Base-by-base conservation (phyloP, 2,888 invertebrate species). In the Microdon myrmicae region DNA sequence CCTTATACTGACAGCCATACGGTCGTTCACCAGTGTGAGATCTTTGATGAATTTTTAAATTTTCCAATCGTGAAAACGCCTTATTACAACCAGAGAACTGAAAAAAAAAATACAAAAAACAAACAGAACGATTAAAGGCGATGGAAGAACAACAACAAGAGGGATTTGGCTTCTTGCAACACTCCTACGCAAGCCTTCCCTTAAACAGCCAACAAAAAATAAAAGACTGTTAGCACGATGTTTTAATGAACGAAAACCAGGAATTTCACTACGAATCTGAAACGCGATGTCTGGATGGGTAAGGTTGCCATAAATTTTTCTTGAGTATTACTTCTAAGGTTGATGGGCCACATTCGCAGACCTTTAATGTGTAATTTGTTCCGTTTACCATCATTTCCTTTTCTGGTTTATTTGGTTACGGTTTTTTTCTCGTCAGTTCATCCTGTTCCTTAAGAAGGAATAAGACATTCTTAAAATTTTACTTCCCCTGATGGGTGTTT, bases 11-110 rank as follows among this genome's bases (percentile, higher is more conserved):
- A 74, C 98, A 99, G 53, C 91, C 86, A 75, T 98, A 98, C 0
- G 98, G 98, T 29, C 96, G 85, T 79, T 98, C 98, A 0, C 98
- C 98, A 0, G 96, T 96, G 78, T 96, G 96, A 1, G 94, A 94
- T 22, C 96, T 82, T 66, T 96, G 90, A 81, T 99, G 99, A 71
- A 98, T 99, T 83, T 98, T 99, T 70, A 99, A 82, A 80, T 99
- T 99, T 81, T 99, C 99, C 70, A 97, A 82, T 1, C 98, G 86
- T 1, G 96, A 96, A 82, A 98, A 99, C 0, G 96, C 94, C 79
- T 98, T 98, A 55, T 87, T 88, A 77, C 98, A 99, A 0, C 94
- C 92, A 43, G 90, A 87, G 79, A 95, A 96, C 97, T 97, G 83
- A 32, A 83, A 58, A 31, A 38, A 20, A 29, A 47, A 34, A 51